A percentile compares a stretch with the other conserved stretches of the same genome.
Evolutionary conservation across 2,797 vertebrate genomes (phyloP).

Genomic region (Enteromius unitaeniatus): DNA sequence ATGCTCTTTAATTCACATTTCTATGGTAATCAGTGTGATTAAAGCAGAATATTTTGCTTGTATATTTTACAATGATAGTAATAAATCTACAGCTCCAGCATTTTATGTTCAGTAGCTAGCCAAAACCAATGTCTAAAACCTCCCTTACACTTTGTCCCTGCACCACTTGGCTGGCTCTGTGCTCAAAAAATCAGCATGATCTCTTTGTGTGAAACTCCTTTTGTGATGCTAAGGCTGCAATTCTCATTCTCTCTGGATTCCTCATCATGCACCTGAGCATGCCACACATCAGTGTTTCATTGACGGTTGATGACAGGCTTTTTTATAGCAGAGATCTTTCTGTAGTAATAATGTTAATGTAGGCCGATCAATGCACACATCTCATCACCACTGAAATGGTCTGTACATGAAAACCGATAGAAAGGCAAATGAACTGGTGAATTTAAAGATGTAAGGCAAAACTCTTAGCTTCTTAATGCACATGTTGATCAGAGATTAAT

Average conservation of each 20-base stretch:
- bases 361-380: background rate
- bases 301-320: conserved; percentile 45
- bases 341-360: conserved; percentile 55
- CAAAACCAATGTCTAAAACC: conserved; percentile 19
- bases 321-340: conserved; percentile 57
- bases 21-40: background rate
- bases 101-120: conserved; percentile 35
- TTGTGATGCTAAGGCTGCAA: conserved; percentile 8
- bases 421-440: background rate
- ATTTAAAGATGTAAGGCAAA: background rate
- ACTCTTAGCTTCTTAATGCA: background rate
- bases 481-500: background rate
- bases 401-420: background rate
- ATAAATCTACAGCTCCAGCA: conserved; percentile 34
- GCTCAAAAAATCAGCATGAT: conserved; percentile 33
- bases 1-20: background rate
- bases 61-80: conserved; percentile 26
- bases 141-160: conserved; percentile 8
- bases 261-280: conserved; percentile 37
- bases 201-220: conserved; percentile 34
- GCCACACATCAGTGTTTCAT: conserved; percentile 28
- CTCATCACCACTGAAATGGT: background rate
- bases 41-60: conserved; percentile 11
- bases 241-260: conserved; percentile 35
- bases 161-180: background rate